Base-by-base conservation (phyloP, 1,140 invertebrate species). In the Metopolophium dirhodum region DNA sequence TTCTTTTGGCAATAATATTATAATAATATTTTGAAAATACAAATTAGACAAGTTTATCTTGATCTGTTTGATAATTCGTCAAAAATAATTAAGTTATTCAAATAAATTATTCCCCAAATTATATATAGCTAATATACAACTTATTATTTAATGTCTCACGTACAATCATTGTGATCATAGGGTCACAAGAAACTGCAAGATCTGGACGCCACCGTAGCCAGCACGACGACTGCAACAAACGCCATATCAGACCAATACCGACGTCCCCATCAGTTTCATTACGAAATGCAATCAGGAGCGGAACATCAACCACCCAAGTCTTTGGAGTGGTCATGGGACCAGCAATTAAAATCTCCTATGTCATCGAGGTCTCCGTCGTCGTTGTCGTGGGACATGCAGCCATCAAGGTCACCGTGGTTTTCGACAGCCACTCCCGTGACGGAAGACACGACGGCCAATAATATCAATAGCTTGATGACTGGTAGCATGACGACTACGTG, bases 131-230 rank as follows among this genome's bases (percentile, higher is more conserved):
- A 30, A 61, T 30, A 4, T 7, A 57, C 8, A 30, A 61, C 20
- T 61, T 57, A 23, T 57, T 57, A 57, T 26, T 61, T 26, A 61
- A 61, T 61, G 26, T 30, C 8, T 61, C 4, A 14, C 30, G 0
- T 68, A 68, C 8, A 14, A 61, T 30, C 14, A 61, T 68, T 68
- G 11, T 68, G 3, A 61, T n/a, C 54, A 18, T 90, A 87, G 90
- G 91, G 91, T 41, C 91, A 93, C 49, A 85, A 85, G 11, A 93
- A 83, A 85, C 68, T 94, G 22, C 45, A 26, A 30, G 86, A 87
- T 11, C 35, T 93, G 45, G 68, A 92, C 37, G 68, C 90, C 7
- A 41, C 61, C 1, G 35, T 30, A 35, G 35, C 35, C 1, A 14
- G 11, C 41, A 30, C 26, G 37, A 23, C 45, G 7, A 9, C 37